Evolutionary conservation across 1,140 invertebrate genomes (phyloP).

Genomic region (Drosophila navojoa): DNA sequence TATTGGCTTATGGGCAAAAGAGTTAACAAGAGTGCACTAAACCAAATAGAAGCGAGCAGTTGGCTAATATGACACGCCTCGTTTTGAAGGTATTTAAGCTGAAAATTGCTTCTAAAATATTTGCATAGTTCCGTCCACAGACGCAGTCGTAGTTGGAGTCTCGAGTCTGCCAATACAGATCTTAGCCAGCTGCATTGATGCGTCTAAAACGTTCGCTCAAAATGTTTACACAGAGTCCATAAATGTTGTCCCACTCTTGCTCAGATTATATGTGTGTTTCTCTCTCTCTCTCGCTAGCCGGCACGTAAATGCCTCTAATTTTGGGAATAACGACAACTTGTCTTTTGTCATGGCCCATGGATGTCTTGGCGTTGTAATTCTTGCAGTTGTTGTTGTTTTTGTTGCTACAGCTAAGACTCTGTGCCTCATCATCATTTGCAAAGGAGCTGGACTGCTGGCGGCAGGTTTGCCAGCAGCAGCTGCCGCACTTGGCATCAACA

Average conservation of each 20-base stretch:
- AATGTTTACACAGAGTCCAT: slow-evolving; percentile 69
- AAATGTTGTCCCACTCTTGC: slow-evolving; percentile 29
- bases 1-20: background rate
- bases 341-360: slow-evolving; percentile 70
- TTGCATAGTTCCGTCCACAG: slow-evolving; percentile 54
- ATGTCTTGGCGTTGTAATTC: slow-evolving; percentile 24
- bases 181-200: slow-evolving; percentile 70
- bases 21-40: slow-evolving; percentile 19
- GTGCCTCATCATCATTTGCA: slow-evolving; percentile 77
- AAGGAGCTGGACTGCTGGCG: slow-evolving; percentile 50
- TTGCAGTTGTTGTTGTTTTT: background rate
- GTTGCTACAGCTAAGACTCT: slow-evolving; percentile 8
- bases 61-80: slow-evolving; percentile 41
- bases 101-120: slow-evolving; percentile 80
- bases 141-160: background rate
- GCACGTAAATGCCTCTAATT: slow-evolving; percentile 80
- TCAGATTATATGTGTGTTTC: slow-evolving; percentile 4
- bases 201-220: slow-evolving; percentile 32
- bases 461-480: slow-evolving; percentile 41
- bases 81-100: slow-evolving; percentile 73
- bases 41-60: background rate
- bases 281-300: slow-evolving; percentile 33
- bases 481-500: too few species aligned
- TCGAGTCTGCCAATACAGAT: slow-evolving; percentile 38
- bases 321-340: slow-evolving; percentile 79